Conservation (phyloP, 2,797 vertebrate genomes). For the Spheniscus humboldti region DNA sequence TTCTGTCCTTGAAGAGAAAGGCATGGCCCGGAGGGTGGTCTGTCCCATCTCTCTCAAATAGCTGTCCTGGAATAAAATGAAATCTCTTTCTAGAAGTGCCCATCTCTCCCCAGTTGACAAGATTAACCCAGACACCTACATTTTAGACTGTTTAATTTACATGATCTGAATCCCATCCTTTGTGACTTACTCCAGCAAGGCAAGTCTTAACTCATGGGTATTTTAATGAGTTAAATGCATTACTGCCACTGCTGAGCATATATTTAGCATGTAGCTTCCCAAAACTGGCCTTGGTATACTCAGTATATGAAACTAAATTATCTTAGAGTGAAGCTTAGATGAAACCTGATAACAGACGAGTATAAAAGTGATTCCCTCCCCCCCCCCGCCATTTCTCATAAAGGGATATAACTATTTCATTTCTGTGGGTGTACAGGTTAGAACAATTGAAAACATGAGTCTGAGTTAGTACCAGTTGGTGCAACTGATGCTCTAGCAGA, state of each 20-base stretch:
- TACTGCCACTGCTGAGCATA: not conserved
- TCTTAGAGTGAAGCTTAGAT: not conserved
- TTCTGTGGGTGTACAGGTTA: not conserved
- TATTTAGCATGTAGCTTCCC: not conserved
- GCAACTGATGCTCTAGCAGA: not conserved
- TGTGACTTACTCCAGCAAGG: not conserved
- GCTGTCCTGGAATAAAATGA: not conserved
- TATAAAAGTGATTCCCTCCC: not conserved
- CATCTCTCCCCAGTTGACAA: not conserved
- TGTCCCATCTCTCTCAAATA: not conserved
- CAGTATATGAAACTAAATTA: not conserved
- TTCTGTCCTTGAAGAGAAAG: not conserved
- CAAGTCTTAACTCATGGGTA: not conserved
- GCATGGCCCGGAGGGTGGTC: rapidly evolving
- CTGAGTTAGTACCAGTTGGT: not conserved
- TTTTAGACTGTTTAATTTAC: not conserved
- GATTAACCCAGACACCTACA: not conserved
- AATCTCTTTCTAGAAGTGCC: not conserved
- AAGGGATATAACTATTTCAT: not conserved
- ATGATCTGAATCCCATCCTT: not conserved
- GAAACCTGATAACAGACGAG: not conserved
- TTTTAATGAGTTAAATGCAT: not conserved
- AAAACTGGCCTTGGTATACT: not conserved
- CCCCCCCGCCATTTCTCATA: not conserved
- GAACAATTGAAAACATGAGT: not conserved